phyloP scores from a whole-genome alignment of 2,888 invertebrate species.

The Euproctis similis region DNA sequence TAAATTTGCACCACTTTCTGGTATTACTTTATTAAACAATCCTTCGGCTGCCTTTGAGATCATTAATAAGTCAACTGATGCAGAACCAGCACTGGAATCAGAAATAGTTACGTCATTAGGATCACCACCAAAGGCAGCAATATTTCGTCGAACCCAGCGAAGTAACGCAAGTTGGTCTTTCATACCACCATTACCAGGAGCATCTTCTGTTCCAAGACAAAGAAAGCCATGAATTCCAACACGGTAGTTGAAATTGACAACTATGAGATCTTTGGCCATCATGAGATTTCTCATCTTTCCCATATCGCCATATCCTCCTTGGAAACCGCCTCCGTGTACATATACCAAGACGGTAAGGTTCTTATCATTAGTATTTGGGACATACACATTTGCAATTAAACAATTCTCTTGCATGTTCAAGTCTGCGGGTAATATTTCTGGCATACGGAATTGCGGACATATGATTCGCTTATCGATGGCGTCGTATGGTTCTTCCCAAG shows the following conservation, averaged over 20 bases:
- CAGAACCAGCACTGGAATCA: conserved; percentile 35
- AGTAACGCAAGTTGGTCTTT: conserved; percentile 39
- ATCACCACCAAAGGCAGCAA: conserved; percentile 36
- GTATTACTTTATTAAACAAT: conserved; percentile 35
- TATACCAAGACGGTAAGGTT: conserved; percentile 29
- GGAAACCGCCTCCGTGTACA: conserved; percentile 33
- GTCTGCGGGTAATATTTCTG: neutral
- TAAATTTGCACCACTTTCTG: conserved; percentile 33
- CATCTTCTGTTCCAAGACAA: conserved; percentile 31
- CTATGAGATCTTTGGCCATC: conserved; percentile 23
- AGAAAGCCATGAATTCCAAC: conserved; percentile 32
- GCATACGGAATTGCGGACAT: conserved; percentile 24
- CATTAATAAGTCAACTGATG: conserved; percentile 31
- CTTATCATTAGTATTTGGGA: conserved; percentile 34
- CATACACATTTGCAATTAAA: conserved; percentile 45
- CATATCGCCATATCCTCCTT: conserved; percentile 21
- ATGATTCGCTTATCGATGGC: conserved; percentile 26
- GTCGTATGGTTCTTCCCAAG: conserved; percentile 28
- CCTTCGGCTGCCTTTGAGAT: conserved; percentile 30
- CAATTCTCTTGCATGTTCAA: conserved; percentile 27
- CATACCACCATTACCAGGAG: conserved; percentile 41
- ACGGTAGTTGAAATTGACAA: conserved; percentile 33
- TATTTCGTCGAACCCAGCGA: conserved; percentile 40
- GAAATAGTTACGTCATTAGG: conserved; percentile 36
- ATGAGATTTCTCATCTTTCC: conserved; percentile 16